Evolutionary conservation across 1,140 invertebrate species (phyloP).

Genomic region (Pogonomyrmex californicus): DNA sequence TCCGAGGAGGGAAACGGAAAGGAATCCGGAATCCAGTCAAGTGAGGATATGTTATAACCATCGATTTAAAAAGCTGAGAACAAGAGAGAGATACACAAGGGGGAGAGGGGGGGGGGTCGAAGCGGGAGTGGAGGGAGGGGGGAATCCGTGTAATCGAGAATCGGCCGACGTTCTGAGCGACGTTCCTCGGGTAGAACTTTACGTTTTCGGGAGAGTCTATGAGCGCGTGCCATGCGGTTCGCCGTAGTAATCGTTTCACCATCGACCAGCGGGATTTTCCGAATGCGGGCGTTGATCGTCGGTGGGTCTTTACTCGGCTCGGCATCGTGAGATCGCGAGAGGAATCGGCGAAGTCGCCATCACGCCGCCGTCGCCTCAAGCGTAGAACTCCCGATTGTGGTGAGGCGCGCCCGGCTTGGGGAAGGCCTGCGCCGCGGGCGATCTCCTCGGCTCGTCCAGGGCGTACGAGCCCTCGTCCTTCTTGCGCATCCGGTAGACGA

Average conservation of each 20-base stretch:
- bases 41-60: not conserved
- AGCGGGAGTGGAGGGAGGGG: not conserved
- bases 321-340: conserved; percentile 69
- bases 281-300: conserved; percentile 59
- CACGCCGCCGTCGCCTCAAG: conserved; percentile 90
- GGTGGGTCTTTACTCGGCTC: conserved; percentile 68
- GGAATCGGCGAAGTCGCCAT: conserved; percentile 72
- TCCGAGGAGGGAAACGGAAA: conserved; percentile 1
- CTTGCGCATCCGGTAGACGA: conserved; percentile 99
- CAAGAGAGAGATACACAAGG: not conserved
- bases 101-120: no score
- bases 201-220: conserved; percentile 37
- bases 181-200: conserved; percentile 43
- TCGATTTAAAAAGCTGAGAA: conserved; percentile 12
- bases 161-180: conserved; percentile 54
- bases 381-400: conserved; percentile 97
- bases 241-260: conserved; percentile 53
- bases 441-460: conserved; percentile 98
- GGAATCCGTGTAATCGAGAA: conserved; percentile 46
- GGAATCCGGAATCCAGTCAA: not conserved
- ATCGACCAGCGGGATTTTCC: conserved; percentile 61
- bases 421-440: conserved; percentile 96
- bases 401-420: conserved; percentile 91
- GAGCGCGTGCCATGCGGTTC: conserved; percentile 41
- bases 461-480: conserved; percentile 99